A percentile compares a stretch with the other conserved stretches of the same genome.
Evolutionary conservation across 2,888 invertebrate species (phyloP).

Genomic region (Bellardia bayeri): DNA sequence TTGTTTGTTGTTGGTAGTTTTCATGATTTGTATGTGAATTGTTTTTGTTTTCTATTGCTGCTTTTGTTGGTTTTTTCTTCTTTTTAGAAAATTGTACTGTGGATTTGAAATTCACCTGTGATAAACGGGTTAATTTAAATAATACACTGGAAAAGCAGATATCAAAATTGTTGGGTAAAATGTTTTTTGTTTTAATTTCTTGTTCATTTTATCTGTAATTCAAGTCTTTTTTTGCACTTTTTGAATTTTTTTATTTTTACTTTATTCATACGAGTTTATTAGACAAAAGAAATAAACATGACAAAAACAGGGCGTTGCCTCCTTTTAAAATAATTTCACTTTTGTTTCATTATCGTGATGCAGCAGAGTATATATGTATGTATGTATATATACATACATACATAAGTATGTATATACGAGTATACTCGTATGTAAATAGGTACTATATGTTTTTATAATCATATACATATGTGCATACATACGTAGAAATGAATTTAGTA

Average conservation of each 20-base stretch:
- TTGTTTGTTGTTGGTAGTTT: background rate
- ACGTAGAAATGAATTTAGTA: background rate
- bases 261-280: background rate
- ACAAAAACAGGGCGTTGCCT: slow-evolving; percentile 67
- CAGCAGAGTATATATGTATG: background rate
- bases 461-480: too few relatives aligned
- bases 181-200: background rate
- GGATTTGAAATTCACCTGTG: slow-evolving; percentile 8
- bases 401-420: background rate
- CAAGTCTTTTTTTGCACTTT: background rate
- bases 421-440: background rate
- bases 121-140: slow-evolving; percentile 3
- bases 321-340: slow-evolving; percentile 62
- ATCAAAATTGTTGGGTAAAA: background rate
- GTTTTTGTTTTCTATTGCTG: slow-evolving; percentile 27
- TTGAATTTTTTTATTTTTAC: background rate
- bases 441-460: background rate
- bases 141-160: background rate
- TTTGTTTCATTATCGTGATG: slow-evolving; percentile 46
- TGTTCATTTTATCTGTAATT: background rate
- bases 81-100: slow-evolving; percentile 14
- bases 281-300: slow-evolving; percentile 11
- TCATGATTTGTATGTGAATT: slow-evolving; percentile 26
- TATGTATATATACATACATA: background rate
- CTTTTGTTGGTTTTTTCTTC: background rate